Conservation (phyloP, 2,888 invertebrate species). For the Dicycla oo region DNA sequence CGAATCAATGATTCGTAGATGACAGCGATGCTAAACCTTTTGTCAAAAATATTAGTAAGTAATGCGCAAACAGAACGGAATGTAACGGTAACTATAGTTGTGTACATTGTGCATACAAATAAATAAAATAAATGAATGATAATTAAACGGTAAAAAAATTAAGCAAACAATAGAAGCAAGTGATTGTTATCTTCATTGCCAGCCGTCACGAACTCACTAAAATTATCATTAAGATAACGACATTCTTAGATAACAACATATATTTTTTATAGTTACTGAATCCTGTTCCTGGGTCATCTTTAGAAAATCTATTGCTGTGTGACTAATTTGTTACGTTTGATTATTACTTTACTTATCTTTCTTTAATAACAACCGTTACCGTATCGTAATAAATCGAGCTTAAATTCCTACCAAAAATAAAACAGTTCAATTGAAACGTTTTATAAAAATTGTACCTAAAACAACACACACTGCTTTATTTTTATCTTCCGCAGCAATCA, state of each 20-base stretch:
- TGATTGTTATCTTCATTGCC: constrained; percentile 31
- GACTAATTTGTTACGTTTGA: not conserved
- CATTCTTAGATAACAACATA: not conserved
- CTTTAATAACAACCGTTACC: not conserved
- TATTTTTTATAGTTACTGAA: constrained; percentile 4
- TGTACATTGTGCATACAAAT: too few species aligned
- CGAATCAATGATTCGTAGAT: constrained; percentile 28
- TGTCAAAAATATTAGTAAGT: constrained; percentile 14
- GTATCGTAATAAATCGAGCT: constrained; percentile 8
- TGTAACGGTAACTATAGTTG: too few species aligned
- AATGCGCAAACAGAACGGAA: constrained; percentile 1
- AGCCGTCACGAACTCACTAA: constrained; percentile 10
- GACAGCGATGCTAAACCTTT: constrained; percentile 4
- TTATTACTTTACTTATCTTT: not conserved
- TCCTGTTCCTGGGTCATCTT: not conserved
- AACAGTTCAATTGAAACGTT: not conserved
- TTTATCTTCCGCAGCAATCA: constrained; percentile 28
- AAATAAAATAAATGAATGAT: too few species aligned
- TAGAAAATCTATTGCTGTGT: not conserved
- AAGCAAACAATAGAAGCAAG: constrained; percentile 5
- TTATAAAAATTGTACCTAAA: not conserved
- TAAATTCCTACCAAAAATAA: not conserved
- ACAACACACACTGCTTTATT: constrained; percentile 22
- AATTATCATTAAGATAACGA: constrained; percentile 18
- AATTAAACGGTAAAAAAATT: not conserved